A percentile compares a stretch with the other conserved stretches of the same genome.
These are phyloP conservation scores for Lasioglossum baleicum DNA, from an alignment of 1,140 invertebrate species.

Conservation along the genomic window DNA sequence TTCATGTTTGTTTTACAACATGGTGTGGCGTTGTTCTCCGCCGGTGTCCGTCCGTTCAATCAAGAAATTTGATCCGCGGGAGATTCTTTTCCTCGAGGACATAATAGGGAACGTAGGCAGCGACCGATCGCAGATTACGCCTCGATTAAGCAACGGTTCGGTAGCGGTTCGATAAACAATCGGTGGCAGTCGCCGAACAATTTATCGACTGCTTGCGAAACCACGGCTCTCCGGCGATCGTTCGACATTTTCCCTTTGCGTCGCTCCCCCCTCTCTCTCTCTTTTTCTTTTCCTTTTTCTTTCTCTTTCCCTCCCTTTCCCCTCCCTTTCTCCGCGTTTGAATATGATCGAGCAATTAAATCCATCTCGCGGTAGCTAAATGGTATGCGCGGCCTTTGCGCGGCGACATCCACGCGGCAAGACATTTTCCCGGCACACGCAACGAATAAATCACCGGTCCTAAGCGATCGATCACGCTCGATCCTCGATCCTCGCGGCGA, in stretches of 20 bases:
- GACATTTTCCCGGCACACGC: conserved; percentile 41
- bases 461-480: conserved; percentile 39
- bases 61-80: conserved; percentile 31
- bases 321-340: not conserved
- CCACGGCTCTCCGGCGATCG: conserved; percentile 17
- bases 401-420: conserved; percentile 30
- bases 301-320: too few species aligned
- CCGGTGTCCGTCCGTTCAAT: not conserved
- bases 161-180: conserved; percentile 51
- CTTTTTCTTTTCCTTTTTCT: too few species aligned
- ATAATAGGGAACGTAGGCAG: conserved; percentile 45
- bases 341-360: conserved; percentile 53
- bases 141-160: conserved; percentile 39
- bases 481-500: not conserved
- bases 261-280: not conserved
- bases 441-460: conserved; percentile 37
- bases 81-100: conserved; percentile 28
- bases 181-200: conserved; percentile 28
- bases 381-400: conserved; percentile 47
- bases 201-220: conserved; percentile 41
- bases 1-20: not conserved
- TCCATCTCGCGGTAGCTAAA: conserved; percentile 40
- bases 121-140: conserved; percentile 35
- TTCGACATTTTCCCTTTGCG: conserved; percentile 38
- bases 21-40: not conserved